Evolutionary conservation across 2,888 invertebrate genomes (phyloP), one percentile per base, ranked within the genome.

Genomic region (Noctua fimbriata): DNA sequence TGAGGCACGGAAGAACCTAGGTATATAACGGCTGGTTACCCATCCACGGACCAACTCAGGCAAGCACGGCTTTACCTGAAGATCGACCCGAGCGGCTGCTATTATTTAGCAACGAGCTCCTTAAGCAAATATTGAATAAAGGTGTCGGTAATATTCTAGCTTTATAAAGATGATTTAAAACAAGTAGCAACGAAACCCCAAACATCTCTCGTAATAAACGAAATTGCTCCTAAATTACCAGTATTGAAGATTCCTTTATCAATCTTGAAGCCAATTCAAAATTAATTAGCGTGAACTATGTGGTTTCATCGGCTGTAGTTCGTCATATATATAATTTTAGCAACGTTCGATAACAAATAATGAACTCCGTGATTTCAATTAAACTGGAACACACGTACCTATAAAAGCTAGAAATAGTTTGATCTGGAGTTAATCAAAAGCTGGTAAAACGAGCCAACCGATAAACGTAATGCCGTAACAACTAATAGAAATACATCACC

Each of bases 391-490:
- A 79, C 60, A 67, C 66, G 76, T 79, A 73, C 36, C 73, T 52
- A 87, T 81, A 79, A 79, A 82, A 73, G 66, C 80, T 83, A 79
- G 78, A 12, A 79, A 84, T 88, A 86, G 82, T 76, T 71, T 71
- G 74, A 66, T 73, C 79, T 86, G 81, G 79, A 89, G 76, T 82
- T 81, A 82, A 86, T 88, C 85, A 85, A 60, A 79, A 73, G 70
- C 47, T 65, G 55, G 77, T 72, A 66, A 83, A 82, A 78, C 77
- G 70, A 73, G 58, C 77, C 16, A 73, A 69, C 63, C 79, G 69
- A 87, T 83, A 85, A 87, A 85, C 75, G 81, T 71, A 52, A 69
- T 73, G 77, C 41, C 58, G 79, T 72, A 80, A 82, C 69, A 75
- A 44, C 74, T 65, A 79, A 87, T 80, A 66, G 52, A 76, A 87